phyloP scores from a whole-genome alignment of 2,113 vertebrate species.

The Peromyscus leucopus region DNA sequence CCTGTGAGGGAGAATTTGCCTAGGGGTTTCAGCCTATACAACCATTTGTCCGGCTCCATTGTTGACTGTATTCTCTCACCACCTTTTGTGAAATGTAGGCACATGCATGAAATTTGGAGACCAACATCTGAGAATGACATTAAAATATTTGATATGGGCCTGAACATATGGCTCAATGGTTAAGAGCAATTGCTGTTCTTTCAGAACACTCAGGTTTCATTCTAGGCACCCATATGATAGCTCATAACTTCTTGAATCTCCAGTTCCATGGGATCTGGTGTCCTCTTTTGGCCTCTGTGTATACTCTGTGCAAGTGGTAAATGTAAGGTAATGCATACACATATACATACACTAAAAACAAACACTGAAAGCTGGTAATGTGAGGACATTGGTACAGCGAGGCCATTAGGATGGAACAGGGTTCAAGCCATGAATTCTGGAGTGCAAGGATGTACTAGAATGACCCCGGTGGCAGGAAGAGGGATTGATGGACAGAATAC shows the following conservation, averaged over 20 bases:
- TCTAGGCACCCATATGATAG: neutral
- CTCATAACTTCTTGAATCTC: neutral
- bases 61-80: neutral
- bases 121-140: rapidly evolving
- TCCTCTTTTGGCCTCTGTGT: neutral
- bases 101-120: neutral
- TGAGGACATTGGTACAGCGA: neutral
- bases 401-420: neutral
- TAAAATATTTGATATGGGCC: neutral
- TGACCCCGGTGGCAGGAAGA: neutral
- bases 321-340: neutral
- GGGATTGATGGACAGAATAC: neutral
- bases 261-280: neutral
- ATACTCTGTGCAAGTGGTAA: neutral
- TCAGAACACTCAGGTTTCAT: neutral
- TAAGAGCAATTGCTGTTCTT: neutral
- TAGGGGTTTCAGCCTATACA: neutral
- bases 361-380: too few species aligned
- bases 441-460: neutral
- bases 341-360: neutral
- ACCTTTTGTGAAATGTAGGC: neutral
- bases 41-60: neutral
- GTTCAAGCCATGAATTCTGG: neutral
- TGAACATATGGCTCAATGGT: neutral
- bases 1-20: neutral